These are phyloP conservation scores for Rhynchophorus ferrugineus DNA, from an alignment of 1,140 invertebrate species.

Conservation along the genomic window DNA sequence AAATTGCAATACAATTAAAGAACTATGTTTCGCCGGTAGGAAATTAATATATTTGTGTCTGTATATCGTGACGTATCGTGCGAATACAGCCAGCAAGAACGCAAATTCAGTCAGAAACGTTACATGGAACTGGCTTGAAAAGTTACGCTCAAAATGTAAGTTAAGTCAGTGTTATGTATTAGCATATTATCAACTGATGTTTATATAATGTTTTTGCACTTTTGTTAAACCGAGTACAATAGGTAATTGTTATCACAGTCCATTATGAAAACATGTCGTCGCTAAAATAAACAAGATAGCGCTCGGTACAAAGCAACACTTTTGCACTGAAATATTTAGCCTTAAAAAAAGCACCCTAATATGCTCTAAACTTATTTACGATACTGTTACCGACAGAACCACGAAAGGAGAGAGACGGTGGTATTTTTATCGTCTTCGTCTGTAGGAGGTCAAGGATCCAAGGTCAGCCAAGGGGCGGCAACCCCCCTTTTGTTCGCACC, in stretches of 20 bases:
- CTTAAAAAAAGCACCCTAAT: neutral
- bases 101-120: too few relatives aligned
- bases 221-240: neutral
- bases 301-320: neutral
- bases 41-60: neutral
- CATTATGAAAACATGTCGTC: neutral
- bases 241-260: neutral
- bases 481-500: slow-evolving; percentile 5
- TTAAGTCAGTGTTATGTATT: too few relatives aligned
- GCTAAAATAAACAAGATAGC: neutral
- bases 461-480: slow-evolving; percentile 17
- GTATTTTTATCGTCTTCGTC: neutral
- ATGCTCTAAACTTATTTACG: neutral
- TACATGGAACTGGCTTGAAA: too few relatives aligned
- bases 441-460: slow-evolving; percentile 19
- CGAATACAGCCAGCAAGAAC: too few relatives aligned
- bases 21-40: slow-evolving; percentile 6
- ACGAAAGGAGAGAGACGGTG: neutral
- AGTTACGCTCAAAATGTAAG: too few relatives aligned
- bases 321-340: neutral
- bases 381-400: slow-evolving; percentile 6
- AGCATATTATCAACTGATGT: neutral
- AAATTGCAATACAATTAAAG: neutral
- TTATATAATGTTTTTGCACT: neutral
- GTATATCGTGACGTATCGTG: too few relatives aligned